Evolutionary conservation across 1,140 invertebrate species (phyloP).

Genomic region (Pachypsylla venusta): DNA sequence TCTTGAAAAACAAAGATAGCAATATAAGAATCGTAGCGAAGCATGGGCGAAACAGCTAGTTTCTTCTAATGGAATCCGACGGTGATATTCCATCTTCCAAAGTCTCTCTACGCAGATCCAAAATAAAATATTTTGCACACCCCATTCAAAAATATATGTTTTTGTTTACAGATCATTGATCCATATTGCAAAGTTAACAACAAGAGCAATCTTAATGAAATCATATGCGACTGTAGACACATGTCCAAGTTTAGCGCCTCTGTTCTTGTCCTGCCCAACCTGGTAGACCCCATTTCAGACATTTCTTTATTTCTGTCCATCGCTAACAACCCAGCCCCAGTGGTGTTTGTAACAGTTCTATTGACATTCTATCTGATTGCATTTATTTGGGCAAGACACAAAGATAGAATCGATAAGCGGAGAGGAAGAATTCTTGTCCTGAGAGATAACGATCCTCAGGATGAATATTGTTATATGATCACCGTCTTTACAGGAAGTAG

Average conservation of each 20-base stretch:
- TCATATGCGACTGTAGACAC: conserved; percentile 9
- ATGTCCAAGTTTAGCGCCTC: conserved; percentile 11
- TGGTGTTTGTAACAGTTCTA: conserved; percentile 12
- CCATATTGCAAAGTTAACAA: not conserved
- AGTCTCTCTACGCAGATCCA: too few species aligned
- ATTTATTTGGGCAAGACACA: conserved; percentile 10
- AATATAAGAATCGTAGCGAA: too few species aligned
- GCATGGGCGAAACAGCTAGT: too few species aligned
- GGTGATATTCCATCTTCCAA: too few species aligned
- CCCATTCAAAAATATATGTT: too few species aligned
- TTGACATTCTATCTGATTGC: conserved; percentile 11
- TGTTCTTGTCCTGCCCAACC: conserved; percentile 1
- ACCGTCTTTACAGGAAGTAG: conserved; percentile 16
- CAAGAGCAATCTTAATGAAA: not conserved
- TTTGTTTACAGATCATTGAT: not conserved
- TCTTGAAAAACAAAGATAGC: too few species aligned
- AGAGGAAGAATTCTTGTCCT: conserved; percentile 15
- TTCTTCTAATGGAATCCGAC: too few species aligned
- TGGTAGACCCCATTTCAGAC: conserved; percentile 16
- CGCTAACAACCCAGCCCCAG: conserved; percentile 13
- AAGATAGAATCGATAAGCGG: conserved; percentile 12
- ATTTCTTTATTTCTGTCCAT: conserved; percentile 15
- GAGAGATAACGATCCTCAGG: conserved; percentile 17
- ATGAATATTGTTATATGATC: conserved; percentile 17
- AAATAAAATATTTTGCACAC: too few species aligned